A percentile compares a stretch with the other conserved stretches of the same genome.
Conservation (phyloP, 2,113 vertebrate genomes). For the Entomyzon cyanotis region DNA sequence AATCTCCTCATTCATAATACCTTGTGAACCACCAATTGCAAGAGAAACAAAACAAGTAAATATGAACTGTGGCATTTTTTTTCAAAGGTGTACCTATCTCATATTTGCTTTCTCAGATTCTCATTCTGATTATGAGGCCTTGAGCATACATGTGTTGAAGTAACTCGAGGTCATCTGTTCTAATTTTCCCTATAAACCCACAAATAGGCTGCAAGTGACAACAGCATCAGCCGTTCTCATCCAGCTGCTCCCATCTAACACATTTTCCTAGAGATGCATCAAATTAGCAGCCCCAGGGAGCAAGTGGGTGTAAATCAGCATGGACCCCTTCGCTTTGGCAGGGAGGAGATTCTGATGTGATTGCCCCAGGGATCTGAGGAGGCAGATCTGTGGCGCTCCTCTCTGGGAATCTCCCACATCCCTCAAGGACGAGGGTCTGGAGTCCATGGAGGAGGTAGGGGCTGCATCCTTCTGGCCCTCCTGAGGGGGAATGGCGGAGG, state of each 20-base stretch:
- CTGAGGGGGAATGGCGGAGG: constrained; percentile 20
- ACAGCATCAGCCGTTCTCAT: constrained; percentile 38
- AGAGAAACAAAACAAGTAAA: neutral
- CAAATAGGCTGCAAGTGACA: constrained; percentile 30
- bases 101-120: constrained; percentile 27
- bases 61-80: neutral
- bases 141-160: neutral
- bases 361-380: constrained; percentile 62
- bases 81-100: neutral
- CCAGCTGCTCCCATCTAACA: constrained; percentile 46
- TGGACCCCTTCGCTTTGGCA: constrained; percentile 49
- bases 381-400: constrained; percentile 44
- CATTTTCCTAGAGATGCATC: constrained; percentile 9
- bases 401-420: constrained; percentile 59
- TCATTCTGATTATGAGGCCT: constrained; percentile 32
- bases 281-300: constrained; percentile 39
- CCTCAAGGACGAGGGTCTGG: constrained; percentile 60
- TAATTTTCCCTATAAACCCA: neutral
- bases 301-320: constrained; percentile 64
- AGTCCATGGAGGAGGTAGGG: constrained; percentile 62
- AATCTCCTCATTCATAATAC: neutral
- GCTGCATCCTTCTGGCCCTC: constrained; percentile 47
- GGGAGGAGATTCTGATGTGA: constrained; percentile 63
- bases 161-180: constrained; percentile 19
- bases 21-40: neutral